These are phyloP conservation scores for Clytia hemisphaerica DNA, from an alignment of 30 jellyfish, hydroid and myxozoan genomes.

Conservation along the genomic window DNA sequence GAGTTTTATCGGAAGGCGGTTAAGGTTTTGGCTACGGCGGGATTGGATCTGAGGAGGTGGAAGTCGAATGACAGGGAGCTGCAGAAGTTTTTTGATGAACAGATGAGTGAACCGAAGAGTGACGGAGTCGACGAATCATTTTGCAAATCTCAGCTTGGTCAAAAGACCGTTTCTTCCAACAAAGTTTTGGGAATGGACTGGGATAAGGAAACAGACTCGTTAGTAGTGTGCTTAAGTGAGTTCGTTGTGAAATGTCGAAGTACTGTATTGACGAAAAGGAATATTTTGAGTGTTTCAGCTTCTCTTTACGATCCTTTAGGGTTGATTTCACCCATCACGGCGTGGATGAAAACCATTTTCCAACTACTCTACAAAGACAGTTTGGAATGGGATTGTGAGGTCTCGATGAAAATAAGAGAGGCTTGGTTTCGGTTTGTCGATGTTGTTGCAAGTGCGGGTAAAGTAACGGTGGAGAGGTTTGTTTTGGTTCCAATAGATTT, in stretches of 20 bases:
- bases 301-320: conserved; percentile 37
- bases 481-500: conserved; percentile 4
- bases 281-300: conserved; percentile 10
- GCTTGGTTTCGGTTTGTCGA: neutral
- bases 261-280: conserved; percentile 12
- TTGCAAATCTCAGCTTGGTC: too few species aligned
- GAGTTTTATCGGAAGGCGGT: neutral
- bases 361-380: neutral
- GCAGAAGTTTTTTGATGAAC: conserved; percentile 1
- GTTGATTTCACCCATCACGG: conserved; percentile 14
- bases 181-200: conserved; percentile 30
- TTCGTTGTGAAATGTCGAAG: neutral
- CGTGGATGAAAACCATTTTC: conserved; percentile 13
- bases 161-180: too few species aligned
- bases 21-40: conserved; percentile 18
- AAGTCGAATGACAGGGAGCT: conserved; percentile 15
- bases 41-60: conserved; percentile 51
- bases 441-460: neutral
- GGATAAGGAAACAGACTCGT: conserved; percentile 18
- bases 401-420: neutral
- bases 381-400: conserved; percentile 1
- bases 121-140: too few species aligned
- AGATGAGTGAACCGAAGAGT: neutral
- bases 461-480: neutral
- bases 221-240: neutral